Percentiles rank a stretch among this genome's conserved stretches.
Conservation (phyloP, 2,888 invertebrate species). For the Germaria angustata region DNA sequence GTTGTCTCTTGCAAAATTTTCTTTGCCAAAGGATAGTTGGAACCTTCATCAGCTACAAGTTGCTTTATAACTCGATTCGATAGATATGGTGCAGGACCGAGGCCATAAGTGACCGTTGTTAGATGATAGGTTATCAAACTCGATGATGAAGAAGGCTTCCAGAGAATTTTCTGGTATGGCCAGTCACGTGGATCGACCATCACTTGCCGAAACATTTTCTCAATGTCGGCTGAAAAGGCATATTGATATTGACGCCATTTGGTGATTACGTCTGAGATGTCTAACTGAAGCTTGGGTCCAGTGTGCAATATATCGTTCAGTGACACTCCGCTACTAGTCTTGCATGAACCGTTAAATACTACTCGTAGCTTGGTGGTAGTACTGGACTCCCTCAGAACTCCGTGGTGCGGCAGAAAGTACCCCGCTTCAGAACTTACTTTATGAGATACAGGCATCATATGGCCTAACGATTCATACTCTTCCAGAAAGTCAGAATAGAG, state of each 20-base stretch:
- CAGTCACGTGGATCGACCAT: constrained; percentile 7
- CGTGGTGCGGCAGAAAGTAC: constrained; percentile 32
- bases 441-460: neutral
- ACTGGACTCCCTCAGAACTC: neutral
- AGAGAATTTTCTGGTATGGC: constrained; percentile 12
- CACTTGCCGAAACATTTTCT: constrained; percentile 47
- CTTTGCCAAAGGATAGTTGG: constrained; percentile 4
- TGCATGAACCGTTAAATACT: constrained; percentile 41
- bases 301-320: constrained; percentile 47
- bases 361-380: constrained; percentile 33
- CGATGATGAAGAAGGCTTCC: neutral
- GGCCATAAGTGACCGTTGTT: constrained; percentile 29
- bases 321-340: constrained; percentile 32
- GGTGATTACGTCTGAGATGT: constrained; percentile 37
- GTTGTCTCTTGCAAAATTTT: constrained; percentile 22
- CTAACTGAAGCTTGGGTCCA: constrained; percentile 29
- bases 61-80: constrained; percentile 29
- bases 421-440: neutral
- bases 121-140: neutral
- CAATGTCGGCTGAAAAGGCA: constrained; percentile 43
- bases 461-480: constrained; percentile 4
- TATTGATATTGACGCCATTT: constrained; percentile 35
- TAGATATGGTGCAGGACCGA: constrained; percentile 19
- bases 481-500: constrained; percentile 1
- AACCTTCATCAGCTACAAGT: constrained; percentile 14